A percentile compares a stretch with the other conserved stretches of the same genome.
These are phyloP conservation scores for Ceuthmochares aereus DNA, from an alignment of 2,113 vertebrate species.

Conservation along the genomic window DNA sequence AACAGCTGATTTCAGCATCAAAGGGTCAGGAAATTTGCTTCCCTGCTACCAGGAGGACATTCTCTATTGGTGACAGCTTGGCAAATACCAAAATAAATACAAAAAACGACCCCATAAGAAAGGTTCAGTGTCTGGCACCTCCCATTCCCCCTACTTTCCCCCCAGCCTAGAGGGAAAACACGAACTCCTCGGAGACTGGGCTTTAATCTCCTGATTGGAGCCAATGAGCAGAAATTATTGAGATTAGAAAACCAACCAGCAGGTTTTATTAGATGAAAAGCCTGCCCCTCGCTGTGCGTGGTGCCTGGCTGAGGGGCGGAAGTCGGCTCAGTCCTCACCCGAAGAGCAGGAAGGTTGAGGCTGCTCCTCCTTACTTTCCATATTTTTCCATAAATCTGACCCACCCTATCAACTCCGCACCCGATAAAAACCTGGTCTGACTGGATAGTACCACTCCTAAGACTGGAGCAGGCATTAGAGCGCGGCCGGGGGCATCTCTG, in stretches of 20 bases:
- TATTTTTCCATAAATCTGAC: not conserved
- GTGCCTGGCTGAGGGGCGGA: not conserved
- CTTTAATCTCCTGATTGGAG: conserved; percentile 33
- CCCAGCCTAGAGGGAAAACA: conserved; percentile 30
- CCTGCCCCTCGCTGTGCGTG: not conserved
- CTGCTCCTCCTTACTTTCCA: not conserved
- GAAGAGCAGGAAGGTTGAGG: not conserved
- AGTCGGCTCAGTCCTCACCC: not conserved
- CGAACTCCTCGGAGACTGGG: conserved; percentile 25
- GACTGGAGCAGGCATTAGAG: fast-evolving
- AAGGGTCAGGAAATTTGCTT: not conserved
- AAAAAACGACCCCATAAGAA: not conserved
- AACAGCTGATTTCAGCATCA: not conserved
- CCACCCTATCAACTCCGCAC: not conserved
- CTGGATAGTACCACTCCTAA: fast-evolving
- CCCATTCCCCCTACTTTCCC: not conserved
- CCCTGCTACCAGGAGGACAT: not conserved
- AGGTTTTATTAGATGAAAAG: not conserved
- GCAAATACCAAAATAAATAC: conserved; percentile 49
- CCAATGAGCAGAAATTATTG: conserved; percentile 63
- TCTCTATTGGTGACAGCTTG: conserved; percentile 5
- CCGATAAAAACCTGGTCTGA: fast-evolving
- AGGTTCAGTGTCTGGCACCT: conserved; percentile 2
- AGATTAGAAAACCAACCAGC: conserved; percentile 31
- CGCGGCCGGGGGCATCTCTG: not conserved